phyloP scores from a whole-genome alignment of 2,888 invertebrate genomes.

The Aplocera efformata region DNA sequence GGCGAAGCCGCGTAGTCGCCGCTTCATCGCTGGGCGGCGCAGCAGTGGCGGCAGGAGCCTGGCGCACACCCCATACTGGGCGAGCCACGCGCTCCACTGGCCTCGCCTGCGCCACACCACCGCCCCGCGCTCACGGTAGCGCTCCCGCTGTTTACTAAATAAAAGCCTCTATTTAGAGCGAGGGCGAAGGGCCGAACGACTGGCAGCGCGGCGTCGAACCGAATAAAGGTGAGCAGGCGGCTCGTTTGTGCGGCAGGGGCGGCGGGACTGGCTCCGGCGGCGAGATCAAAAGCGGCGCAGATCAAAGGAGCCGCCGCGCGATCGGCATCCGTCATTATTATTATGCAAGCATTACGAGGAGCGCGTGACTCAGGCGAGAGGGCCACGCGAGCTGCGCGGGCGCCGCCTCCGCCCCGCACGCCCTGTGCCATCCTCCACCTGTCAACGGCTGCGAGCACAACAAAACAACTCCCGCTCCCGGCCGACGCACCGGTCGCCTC shows the following conservation, averaged over 20 bases:
- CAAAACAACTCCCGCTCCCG: slow-evolving; percentile 42
- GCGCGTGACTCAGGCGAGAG: slow-evolving; percentile 79
- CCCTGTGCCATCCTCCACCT: slow-evolving; percentile 51
- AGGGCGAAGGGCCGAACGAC: slow-evolving; percentile 73
- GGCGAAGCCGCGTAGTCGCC: slow-evolving; percentile 35
- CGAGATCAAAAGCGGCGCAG: slow-evolving; percentile 76
- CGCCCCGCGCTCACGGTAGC: slow-evolving; percentile 61
- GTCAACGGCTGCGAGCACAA: slow-evolving; percentile 44
- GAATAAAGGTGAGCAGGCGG: slow-evolving; percentile 76
- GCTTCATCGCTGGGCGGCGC: slow-evolving; percentile 37
- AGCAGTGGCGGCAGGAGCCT: slow-evolving; percentile 34
- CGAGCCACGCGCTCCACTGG: slow-evolving; percentile 55
- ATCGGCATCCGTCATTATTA: slow-evolving; percentile 81
- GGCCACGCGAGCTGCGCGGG: slow-evolving; percentile 77
- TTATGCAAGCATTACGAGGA: slow-evolving; percentile 81
- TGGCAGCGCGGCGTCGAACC: slow-evolving; percentile 72
- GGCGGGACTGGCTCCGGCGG: slow-evolving; percentile 75
- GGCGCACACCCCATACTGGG: slow-evolving; percentile 71
- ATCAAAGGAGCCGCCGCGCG: slow-evolving; percentile 80
- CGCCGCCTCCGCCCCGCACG: slow-evolving; percentile 46
- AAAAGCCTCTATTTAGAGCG: slow-evolving; percentile 77
- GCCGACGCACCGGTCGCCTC: slow-evolving; percentile 22
- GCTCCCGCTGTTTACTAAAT: slow-evolving; percentile 76
- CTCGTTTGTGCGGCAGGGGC: slow-evolving; percentile 77
- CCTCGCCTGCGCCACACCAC: slow-evolving; percentile 27